Conservation (phyloP, 1,140 invertebrate genomes). For the Hyles vespertilio region DNA sequence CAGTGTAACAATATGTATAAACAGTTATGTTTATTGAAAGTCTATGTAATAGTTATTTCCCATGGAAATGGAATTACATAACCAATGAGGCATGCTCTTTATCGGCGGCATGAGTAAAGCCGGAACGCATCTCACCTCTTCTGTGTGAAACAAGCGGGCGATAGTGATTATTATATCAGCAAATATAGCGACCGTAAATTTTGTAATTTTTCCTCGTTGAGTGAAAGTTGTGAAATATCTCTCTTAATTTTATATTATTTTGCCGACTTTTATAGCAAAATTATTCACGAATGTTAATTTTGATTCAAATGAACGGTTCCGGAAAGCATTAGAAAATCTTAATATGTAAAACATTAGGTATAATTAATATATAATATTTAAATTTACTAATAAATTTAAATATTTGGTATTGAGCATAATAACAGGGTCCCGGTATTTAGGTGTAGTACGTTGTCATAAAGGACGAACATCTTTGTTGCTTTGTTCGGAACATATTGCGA, state of each 20-base stretch:
- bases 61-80: constrained; percentile 16
- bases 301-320: too few relatives aligned
- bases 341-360: too few relatives aligned
- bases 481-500: constrained; percentile 22
- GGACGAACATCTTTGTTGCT: constrained; percentile 32
- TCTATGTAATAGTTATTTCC: constrained; percentile 13
- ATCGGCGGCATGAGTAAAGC: neutral
- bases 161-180: constrained; percentile 13
- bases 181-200: constrained; percentile 11
- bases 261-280: too few relatives aligned
- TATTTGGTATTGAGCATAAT: too few relatives aligned
- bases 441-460: neutral
- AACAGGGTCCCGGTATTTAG: too few relatives aligned
- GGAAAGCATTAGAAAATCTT: too few relatives aligned
- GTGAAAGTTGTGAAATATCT: constrained; percentile 25
- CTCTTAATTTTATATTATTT: neutral
- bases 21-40: constrained; percentile 10
- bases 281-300: too few relatives aligned
- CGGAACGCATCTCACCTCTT: neutral
- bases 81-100: constrained; percentile 11
- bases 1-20: constrained; percentile 7
- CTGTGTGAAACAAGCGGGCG: too few relatives aligned
- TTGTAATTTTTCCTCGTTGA: constrained; percentile 1
- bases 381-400: too few relatives aligned
- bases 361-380: too few relatives aligned